Evolutionary conservation across 92 coral and sea anemone species (phyloP).

Genomic region (Siderastrea radians): DNA sequence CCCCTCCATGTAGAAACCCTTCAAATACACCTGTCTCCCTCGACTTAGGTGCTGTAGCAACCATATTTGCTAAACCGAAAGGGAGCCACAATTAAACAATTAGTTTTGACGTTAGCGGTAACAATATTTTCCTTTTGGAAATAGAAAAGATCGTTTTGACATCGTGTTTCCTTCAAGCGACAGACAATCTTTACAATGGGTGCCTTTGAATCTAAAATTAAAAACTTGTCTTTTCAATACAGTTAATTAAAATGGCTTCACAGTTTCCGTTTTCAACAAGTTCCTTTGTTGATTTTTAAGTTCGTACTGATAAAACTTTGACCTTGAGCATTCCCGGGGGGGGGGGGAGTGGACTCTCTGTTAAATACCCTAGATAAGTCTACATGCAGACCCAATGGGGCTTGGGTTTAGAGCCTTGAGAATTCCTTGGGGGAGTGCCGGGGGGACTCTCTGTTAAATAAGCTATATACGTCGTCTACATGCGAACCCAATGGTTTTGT

Average conservation of each 20-base stretch:
- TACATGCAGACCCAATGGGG: too few relatives aligned
- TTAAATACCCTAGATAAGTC: too few relatives aligned
- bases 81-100: background rate
- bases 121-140: background rate
- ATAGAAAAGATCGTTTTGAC: background rate
- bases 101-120: background rate
- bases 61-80: background rate
- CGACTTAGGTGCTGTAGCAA: background rate
- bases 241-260: background rate
- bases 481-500: too few relatives aligned
- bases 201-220: background rate
- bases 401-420: too few relatives aligned
- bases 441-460: too few relatives aligned
- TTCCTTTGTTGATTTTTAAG: background rate
- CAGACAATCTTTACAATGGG: background rate
- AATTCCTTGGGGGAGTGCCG: too few relatives aligned
- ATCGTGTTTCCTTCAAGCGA: background rate
- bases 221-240: background rate
- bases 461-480: too few relatives aligned
- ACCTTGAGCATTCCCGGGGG: background rate
- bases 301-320: background rate
- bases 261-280: background rate
- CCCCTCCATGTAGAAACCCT: too few relatives aligned
- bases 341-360: too few relatives aligned
- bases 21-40: background rate